Percentiles rank a stretch among this genome's conserved stretches.
Evolutionary conservation across 1,140 invertebrate species (phyloP).

Genomic region (Trinorchestia longiramus): DNA sequence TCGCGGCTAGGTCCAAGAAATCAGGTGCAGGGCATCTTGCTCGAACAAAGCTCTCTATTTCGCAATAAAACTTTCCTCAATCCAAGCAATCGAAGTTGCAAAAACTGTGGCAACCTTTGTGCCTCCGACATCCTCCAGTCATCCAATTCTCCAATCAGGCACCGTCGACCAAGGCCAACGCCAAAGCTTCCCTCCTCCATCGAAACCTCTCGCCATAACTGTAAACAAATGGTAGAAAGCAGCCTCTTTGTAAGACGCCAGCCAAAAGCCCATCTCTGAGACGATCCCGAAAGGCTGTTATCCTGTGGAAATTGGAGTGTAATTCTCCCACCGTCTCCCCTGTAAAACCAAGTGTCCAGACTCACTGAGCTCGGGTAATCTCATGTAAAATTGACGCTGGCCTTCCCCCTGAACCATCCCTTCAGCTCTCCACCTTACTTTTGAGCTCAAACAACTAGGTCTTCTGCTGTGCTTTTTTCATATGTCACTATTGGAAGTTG

Average conservation of each 20-base stretch:
- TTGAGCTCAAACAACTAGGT: conserved; percentile 47
- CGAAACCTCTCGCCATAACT: conserved; percentile 52
- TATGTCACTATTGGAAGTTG: neutral
- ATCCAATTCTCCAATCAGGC: conserved; percentile 54
- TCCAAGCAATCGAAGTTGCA: conserved; percentile 43
- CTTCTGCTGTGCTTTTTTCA: neutral
- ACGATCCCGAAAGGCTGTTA: conserved; percentile 54
- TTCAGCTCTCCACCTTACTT: conserved; percentile 11
- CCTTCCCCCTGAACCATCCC: conserved; percentile 23
- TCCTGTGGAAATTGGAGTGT: conserved; percentile 60
- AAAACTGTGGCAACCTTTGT: conserved; percentile 39
- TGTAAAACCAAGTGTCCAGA: conserved; percentile 62
- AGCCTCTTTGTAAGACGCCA: conserved; percentile 54
- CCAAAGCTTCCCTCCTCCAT: conserved; percentile 49
- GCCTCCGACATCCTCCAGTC: conserved; percentile 32
- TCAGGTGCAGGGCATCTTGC: conserved; percentile 35
- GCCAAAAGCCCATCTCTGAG: conserved; percentile 57
- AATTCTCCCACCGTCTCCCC: conserved; percentile 60
- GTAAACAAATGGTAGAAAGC: conserved; percentile 55
- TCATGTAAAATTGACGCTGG: conserved; percentile 59
- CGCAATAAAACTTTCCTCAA: conserved; percentile 49
- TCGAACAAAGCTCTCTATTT: neutral
- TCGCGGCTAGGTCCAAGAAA: neutral
- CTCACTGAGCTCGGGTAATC: conserved; percentile 58
- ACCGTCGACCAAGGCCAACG: conserved; percentile 29